Conservation (phyloP, 2,888 invertebrate species). For the Buathra laborator region DNA sequence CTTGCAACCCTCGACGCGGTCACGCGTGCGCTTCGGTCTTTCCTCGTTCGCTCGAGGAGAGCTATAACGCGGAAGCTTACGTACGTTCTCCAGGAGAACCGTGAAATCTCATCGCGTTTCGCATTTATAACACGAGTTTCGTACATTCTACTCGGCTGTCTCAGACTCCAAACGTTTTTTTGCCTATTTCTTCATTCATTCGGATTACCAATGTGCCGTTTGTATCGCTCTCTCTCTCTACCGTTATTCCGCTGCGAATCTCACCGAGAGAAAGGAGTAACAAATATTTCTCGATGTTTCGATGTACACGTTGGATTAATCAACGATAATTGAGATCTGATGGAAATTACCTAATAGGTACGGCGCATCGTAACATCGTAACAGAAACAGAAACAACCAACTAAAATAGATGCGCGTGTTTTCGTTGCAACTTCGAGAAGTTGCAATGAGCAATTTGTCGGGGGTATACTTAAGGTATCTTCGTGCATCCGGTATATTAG, state of each 20-base stretch:
- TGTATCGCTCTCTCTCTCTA: not conserved
- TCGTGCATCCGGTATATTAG: not conserved
- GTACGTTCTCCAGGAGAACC: not conserved
- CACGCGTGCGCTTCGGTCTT: slow-evolving; percentile 45
- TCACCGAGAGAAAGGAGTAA: no score
- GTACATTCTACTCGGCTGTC: not conserved
- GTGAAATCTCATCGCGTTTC: not conserved
- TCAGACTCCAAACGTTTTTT: not conserved
- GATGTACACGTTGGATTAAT: not conserved
- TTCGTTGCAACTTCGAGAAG: not conserved
- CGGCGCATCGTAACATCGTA: not conserved
- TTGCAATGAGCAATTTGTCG: slow-evolving; percentile 22
- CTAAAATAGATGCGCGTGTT: not conserved
- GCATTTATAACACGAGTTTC: slow-evolving; percentile 15
- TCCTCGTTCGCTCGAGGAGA: slow-evolving; percentile 4
- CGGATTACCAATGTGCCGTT: not conserved
- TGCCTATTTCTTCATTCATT: not conserved
- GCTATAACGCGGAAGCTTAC: slow-evolving; percentile 12
- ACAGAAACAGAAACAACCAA: not conserved
- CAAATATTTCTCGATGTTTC: not conserved
- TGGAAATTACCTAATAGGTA: not conserved
- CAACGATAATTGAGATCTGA: not conserved
- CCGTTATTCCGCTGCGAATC: not conserved
- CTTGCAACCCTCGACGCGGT: slow-evolving; percentile 71
- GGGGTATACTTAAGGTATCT: slow-evolving; percentile 9